Base-by-base conservation (phyloP, 2,888 invertebrate species). In the Coleophora flavipennella region DNA sequence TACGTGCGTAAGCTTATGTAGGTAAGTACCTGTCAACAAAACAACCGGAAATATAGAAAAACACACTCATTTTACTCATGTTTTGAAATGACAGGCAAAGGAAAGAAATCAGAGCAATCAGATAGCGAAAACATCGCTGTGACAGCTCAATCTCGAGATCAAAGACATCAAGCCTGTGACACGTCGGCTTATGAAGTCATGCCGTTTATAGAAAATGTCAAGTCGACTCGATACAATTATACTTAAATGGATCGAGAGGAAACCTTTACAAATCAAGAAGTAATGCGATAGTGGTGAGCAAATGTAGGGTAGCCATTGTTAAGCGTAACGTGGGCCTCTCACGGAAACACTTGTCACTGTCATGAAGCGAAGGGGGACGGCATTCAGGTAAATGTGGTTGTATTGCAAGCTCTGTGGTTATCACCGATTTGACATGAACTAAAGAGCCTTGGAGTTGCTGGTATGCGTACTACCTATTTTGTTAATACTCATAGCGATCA, bases 331-430 rank as follows among this genome's bases (percentile, higher is more conserved):
- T 67, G 61, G 62, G 70, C 62, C 68, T 67, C 65, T 75, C 69
- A 71, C 80, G 80, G 81, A 81, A 78, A 60, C 70, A 75, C 79
- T 74, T 74, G 77, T 80, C 79, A 78, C 58, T 76, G 76, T 76
- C 76, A 59, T 53, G 45, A 56, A 57, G 52, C 51, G 51, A 50
- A 57, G 58, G 61, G 60, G 37, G 53, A 57, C 53, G 57, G 54
- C 50, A 52, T 64, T 59, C 62, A 63, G 67, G 68, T 73, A 72
- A 74, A 74, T 73, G 63, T 67, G 62, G 59, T 64, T 65, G 60
- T 64, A 65, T 61, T 57, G 56, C 55, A 45, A 46, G 44, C 52
- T 41, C 38, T 41, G 44, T 46, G 49, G 47, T 45, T 34, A 32
- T 41, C n/a, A 41, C 33, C 34, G 20, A n/a, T n/a, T n/a, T n/a